phyloP scores from a whole-genome alignment of 2,888 invertebrate genomes.

The Pristionchus fissidentatus region DNA sequence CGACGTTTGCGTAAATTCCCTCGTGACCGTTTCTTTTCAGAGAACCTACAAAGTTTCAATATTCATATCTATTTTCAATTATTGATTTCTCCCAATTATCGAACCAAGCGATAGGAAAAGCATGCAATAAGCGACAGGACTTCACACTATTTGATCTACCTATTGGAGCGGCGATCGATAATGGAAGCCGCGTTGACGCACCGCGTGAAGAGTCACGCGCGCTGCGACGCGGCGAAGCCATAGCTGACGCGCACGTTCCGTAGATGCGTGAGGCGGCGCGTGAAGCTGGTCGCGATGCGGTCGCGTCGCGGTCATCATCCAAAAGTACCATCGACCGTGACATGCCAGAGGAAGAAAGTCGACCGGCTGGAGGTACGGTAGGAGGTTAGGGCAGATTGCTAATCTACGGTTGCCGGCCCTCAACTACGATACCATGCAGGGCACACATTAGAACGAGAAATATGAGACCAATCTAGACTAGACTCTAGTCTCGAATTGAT shows the following conservation, averaged over 20 bases:
- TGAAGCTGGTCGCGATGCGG: conserved; percentile 14
- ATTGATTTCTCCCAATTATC: neutral
- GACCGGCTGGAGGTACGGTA: conserved; percentile 52
- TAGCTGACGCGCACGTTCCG: conserved; percentile 1
- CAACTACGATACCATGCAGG: conserved; percentile 17
- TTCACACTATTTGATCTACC: conserved; percentile 32
- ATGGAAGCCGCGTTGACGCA: conserved; percentile 52
- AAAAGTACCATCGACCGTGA: conserved; percentile 71
- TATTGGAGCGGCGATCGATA: conserved; percentile 55
- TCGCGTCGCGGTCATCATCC: conserved; percentile 54
- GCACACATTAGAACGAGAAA: neutral
- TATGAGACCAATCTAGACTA: conserved; percentile 1
- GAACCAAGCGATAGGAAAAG: conserved; percentile 4
- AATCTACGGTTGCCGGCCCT: conserved; percentile 23
- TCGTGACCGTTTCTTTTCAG: conserved; percentile 49
- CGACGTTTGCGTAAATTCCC: conserved; percentile 57
- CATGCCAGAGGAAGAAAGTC: conserved; percentile 65
- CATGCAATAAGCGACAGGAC: neutral
- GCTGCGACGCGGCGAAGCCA: conserved; percentile 8
- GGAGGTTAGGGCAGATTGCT: neutral
- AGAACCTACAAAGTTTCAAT: conserved; percentile 3
- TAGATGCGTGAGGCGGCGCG: conserved; percentile 2
- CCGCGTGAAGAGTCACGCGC: neutral
- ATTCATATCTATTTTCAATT: neutral
- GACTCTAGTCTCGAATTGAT: conserved; percentile 24